Evolutionary conservation across 2,888 invertebrate species (phyloP).

Genomic region (Brachypterus glaber): DNA sequence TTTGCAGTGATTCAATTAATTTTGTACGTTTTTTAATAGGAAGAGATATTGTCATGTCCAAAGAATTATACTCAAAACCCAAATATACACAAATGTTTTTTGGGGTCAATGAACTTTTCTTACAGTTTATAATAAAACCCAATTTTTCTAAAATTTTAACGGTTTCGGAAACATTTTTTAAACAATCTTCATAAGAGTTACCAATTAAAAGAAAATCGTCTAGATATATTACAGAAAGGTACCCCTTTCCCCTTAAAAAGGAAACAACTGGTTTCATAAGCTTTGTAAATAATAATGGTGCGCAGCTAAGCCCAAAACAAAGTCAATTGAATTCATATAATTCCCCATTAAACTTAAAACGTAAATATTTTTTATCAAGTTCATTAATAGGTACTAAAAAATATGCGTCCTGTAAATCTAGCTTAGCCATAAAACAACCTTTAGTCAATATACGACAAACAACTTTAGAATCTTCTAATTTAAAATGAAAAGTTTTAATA

Average conservation of each 20-base stretch:
- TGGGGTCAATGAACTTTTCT: conserved; percentile 18
- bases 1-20: conserved; percentile 3
- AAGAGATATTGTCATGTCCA: conserved; percentile 12
- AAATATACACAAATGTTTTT: conserved; percentile 14
- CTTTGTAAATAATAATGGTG: conserved; percentile 15
- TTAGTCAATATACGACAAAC: conserved; percentile 3
- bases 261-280: conserved; percentile 9
- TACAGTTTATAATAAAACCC: conserved; percentile 17
- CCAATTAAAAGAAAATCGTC: conserved; percentile 10
- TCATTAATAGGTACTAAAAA: conserved; percentile 10
- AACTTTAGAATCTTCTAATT: conserved; percentile 9
- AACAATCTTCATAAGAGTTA: conserved; percentile 1
- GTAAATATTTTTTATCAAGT: conserved; percentile 2
- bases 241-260: conserved; percentile 4
- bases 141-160: conserved; percentile 8
- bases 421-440: conserved; percentile 4
- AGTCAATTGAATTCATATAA: conserved; percentile 7
- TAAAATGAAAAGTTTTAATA: conserved; percentile 9
- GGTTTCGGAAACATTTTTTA: background rate
- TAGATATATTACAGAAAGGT: conserved; percentile 7
- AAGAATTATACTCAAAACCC: conserved; percentile 16
- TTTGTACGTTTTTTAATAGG: conserved; percentile 10
- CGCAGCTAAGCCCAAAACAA: conserved; percentile 6
- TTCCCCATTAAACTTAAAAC: conserved; percentile 1
- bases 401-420: conserved; percentile 12